A percentile compares a stretch with the other conserved stretches of the same genome.
Conservation (phyloP, 2,888 invertebrate genomes). For the Ormyrus labotus region DNA sequence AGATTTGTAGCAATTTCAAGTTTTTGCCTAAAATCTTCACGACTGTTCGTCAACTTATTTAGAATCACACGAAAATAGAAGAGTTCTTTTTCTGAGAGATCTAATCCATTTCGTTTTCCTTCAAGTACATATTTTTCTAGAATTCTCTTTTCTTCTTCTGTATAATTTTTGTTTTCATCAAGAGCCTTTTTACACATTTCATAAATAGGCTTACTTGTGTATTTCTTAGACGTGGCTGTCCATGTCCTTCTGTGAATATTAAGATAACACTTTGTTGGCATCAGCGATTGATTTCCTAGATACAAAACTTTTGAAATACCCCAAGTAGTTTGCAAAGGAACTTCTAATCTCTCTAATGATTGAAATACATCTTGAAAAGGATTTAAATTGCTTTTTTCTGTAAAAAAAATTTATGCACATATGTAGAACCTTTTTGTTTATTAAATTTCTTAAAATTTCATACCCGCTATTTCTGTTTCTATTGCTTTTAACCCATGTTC, state of each 20-base stretch:
- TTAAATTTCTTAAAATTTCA: conserved; percentile 26
- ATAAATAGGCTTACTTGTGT: conserved; percentile 83
- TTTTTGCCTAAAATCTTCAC: conserved; percentile 82
- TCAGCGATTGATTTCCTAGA: conserved; percentile 85
- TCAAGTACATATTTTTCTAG: conserved; percentile 88
- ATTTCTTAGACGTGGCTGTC: conserved; percentile 85
- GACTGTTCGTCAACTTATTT: conserved; percentile 70
- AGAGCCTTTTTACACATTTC: conserved; percentile 81
- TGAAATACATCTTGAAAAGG: conserved; percentile 84
- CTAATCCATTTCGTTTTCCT: conserved; percentile 89
- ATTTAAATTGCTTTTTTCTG: conserved; percentile 72
- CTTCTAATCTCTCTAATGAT: conserved; percentile 85
- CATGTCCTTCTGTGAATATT: conserved; percentile 88
- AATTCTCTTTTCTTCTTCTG: conserved; percentile 83
- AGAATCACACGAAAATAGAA: neutral
- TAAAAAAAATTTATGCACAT: conserved; percentile 17
- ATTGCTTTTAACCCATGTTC: conserved; percentile 85
- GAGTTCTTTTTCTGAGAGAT: conserved; percentile 77
- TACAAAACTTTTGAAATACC: conserved; percentile 91
- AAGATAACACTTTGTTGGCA: conserved; percentile 87
- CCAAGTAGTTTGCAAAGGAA: conserved; percentile 89
- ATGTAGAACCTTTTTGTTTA: neutral
- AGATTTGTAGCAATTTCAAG: conserved; percentile 81
- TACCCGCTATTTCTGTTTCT: conserved; percentile 79
- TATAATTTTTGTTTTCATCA: conserved; percentile 74